Conservation (phyloP, 2,888 invertebrate genomes). For the Metacarcinus magister region DNA sequence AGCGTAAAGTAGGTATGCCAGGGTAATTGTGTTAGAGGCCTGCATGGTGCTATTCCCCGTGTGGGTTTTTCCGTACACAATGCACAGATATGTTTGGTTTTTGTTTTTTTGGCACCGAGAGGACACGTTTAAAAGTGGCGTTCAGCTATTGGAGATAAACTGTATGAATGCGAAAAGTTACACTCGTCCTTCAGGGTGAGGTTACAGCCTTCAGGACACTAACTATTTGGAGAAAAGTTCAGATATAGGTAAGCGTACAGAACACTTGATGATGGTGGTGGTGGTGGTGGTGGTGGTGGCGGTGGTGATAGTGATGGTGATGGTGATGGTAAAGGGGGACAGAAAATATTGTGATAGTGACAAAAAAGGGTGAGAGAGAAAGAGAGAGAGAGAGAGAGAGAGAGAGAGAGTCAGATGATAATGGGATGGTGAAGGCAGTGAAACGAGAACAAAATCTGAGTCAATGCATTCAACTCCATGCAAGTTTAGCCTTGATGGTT, state of each 20-base stretch:
- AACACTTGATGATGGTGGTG: conserved; percentile 26
- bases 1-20: background rate
- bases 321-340: background rate
- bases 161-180: conserved; percentile 15
- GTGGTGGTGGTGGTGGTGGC: background rate
- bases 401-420: background rate
- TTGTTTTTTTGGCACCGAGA: background rate
- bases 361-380: background rate
- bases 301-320: background rate
- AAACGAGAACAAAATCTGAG: background rate
- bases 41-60: background rate
- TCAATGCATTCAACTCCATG: background rate
- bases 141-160: background rate
- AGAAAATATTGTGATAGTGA: background rate
- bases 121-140: background rate
- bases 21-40: background rate
- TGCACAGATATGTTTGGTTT: background rate
- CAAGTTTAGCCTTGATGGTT: background rate
- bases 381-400: conserved; percentile 36
- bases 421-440: background rate
- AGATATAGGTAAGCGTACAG: conserved; percentile 5
- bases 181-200: background rate
- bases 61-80: background rate
- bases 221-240: conserved; percentile 21
- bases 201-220: background rate